Percentiles rank a stretch among this genome's conserved stretches.
Conservation (phyloP, 1,140 invertebrate genomes). For the Phthorimaea operculella region DNA sequence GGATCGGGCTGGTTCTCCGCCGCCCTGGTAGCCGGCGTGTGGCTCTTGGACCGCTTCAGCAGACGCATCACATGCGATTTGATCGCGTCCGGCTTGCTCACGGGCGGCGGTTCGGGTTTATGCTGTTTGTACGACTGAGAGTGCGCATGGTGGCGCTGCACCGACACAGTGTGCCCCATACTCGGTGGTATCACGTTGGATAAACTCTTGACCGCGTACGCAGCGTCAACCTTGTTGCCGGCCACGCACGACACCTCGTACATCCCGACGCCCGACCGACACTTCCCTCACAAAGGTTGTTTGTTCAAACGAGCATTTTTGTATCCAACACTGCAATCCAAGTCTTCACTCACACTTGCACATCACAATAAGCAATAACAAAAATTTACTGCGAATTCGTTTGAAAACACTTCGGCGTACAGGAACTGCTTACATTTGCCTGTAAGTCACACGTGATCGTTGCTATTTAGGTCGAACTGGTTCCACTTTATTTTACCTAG, state of each 20-base stretch:
- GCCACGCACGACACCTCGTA: slow-evolving; percentile 73
- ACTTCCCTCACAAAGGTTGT: slow-evolving; percentile 7
- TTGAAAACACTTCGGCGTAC: background rate
- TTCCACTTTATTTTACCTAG: slow-evolving; percentile 5
- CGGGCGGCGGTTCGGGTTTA: slow-evolving; percentile 44
- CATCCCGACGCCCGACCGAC: slow-evolving; percentile 50
- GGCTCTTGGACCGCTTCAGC: slow-evolving; percentile 79
- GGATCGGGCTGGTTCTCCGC: slow-evolving; percentile 50
- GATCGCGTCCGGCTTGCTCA: slow-evolving; percentile 58
- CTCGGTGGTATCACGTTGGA: slow-evolving; percentile 59
- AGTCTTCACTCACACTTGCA: slow-evolving; percentile 14
- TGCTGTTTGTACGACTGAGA: slow-evolving; percentile 54
- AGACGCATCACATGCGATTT: slow-evolving; percentile 78
- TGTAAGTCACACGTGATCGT: slow-evolving; percentile 21
- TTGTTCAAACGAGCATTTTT: slow-evolving; percentile 15
- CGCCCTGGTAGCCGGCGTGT: slow-evolving; percentile 69
- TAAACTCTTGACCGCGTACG: slow-evolving; percentile 68
- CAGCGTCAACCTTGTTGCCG: slow-evolving; percentile 72
- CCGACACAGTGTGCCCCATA: slow-evolving; percentile 58
- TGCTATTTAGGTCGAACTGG: slow-evolving; percentile 29
- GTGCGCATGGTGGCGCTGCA: slow-evolving; percentile 67
- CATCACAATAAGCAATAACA: slow-evolving; percentile 4
- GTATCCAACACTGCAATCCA: slow-evolving; percentile 51
- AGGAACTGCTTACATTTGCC: slow-evolving; percentile 25
- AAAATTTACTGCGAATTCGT: background rate